Evolutionary conservation across 2,888 invertebrate species (phyloP).

Genomic region (Lepidonotus clava): DNA sequence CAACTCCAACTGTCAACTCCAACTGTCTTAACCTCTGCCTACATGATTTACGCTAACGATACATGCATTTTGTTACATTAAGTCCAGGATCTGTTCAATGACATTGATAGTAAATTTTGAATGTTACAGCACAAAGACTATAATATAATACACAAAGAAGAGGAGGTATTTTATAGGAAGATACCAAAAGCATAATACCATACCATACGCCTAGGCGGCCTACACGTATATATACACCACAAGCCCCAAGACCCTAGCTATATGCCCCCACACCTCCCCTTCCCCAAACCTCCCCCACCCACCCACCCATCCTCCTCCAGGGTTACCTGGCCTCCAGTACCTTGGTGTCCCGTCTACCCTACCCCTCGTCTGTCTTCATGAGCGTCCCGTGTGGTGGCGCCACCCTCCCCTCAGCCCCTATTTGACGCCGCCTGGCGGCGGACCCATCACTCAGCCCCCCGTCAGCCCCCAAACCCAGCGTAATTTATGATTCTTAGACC

Average conservation of each 20-base stretch:
- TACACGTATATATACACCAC: neutral
- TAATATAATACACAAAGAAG: too few relatives aligned
- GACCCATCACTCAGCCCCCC: constrained; percentile 30
- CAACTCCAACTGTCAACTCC: too few relatives aligned
- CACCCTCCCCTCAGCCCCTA: neutral
- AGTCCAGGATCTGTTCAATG: too few relatives aligned
- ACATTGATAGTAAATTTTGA: too few relatives aligned
- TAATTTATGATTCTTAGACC: constrained; percentile 51
- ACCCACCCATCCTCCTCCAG: neutral
- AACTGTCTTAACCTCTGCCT: too few relatives aligned
- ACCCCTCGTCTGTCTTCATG: constrained; percentile 24
- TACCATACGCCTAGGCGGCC: too few relatives aligned
- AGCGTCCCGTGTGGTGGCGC: neutral
- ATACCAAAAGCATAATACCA: too few relatives aligned
- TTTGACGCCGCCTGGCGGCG: neutral
- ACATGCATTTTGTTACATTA: too few relatives aligned
- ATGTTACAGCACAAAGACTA: too few relatives aligned
- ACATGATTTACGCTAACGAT: too few relatives aligned
- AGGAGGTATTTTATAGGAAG: too few relatives aligned
- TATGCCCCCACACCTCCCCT: neutral
- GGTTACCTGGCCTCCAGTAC: neutral
- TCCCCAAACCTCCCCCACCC: neutral
- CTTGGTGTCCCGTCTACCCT: constrained; percentile 5
- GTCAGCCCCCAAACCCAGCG: neutral
- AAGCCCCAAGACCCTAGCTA: neutral